Base-by-base conservation (phyloP, 30 jellyfish, hydroid and myxozoan genomes). In the Hydra vulgaris region DNA sequence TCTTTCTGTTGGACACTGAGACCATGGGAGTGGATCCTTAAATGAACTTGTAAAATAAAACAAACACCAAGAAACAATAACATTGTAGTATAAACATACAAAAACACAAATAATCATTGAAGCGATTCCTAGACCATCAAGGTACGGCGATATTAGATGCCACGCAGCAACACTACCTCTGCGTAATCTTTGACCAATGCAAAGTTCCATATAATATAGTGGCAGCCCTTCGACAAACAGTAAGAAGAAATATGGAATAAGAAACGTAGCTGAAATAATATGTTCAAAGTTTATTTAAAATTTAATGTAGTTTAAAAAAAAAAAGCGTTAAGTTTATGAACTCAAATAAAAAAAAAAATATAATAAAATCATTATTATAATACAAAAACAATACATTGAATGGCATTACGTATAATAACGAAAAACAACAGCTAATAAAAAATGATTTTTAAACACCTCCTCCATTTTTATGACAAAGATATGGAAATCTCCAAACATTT, bases 151-250 rank as follows among this genome's bases (percentile, higher is more conserved):
- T 40, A 92, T 83, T 15, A 84, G 80, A 83, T 92, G 98, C 98
- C 98, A 92, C 4, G 88, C 98, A 0, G 96, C 98, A 27, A 94
- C 40, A 0, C 95, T 83, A 27, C 98, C 98, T 56, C 86, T 83
- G 66, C 98, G 95, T 26, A 92, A 93, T 69, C 98, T 92, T 91
- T 92, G 98, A 26, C 98, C 98, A 61, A 92, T 82, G 84, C 96
- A 86, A 24, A 92, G 87, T 70, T 92, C 98, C 98, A 92, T 87
- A 89, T 92, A 92, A 79, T 92, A 92, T 27, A 92, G 74, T 15
- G 98, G 98, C 25, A 92, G 81, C 67, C 98, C 98, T 53, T 92
- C 98, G 25, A 87, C 96, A 5, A 87, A 89, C 90, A 92, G 83
- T 88, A 92, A 84, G 16, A 92, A 56, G 94, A 87, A 87, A 74